phyloP scores from a whole-genome alignment of 2,113 vertebrate species.

The Pycnonotus jocosus region DNA sequence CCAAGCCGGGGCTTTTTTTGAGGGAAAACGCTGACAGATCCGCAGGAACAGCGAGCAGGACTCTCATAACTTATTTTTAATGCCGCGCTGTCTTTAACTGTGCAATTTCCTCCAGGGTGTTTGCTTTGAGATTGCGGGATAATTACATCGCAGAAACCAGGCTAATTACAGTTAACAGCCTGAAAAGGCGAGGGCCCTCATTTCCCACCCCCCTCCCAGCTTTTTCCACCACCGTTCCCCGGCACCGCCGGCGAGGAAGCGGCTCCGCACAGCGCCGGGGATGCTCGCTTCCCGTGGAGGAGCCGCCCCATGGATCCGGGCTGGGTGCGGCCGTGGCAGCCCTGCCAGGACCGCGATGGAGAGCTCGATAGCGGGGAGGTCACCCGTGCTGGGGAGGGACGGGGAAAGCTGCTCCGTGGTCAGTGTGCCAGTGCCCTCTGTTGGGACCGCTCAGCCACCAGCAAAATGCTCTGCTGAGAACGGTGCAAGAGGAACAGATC shows the following conservation, averaged over 20 bases:
- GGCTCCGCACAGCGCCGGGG: not conserved
- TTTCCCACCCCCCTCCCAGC: not conserved
- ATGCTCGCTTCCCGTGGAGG: not conserved
- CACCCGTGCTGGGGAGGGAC: not conserved
- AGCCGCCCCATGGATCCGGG: not conserved
- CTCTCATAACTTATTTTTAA: slow-evolving; percentile 80
- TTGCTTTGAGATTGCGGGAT: slow-evolving; percentile 80
- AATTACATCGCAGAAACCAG: slow-evolving; percentile 80
- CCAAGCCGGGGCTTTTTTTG: not conserved
- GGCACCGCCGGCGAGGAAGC: slow-evolving; percentile 18
- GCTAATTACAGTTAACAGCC: slow-evolving; percentile 84
- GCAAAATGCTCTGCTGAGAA: fast-evolving
- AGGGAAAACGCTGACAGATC: slow-evolving; percentile 60
- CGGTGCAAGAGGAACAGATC: too few relatives aligned
- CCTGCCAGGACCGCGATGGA: not conserved
- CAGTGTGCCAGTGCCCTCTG: not conserved
- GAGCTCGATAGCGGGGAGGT: not conserved
- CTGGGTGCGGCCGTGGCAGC: not conserved
- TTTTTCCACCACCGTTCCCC: slow-evolving; percentile 8
- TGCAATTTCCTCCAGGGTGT: slow-evolving; percentile 79
- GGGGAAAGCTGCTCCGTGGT: not conserved
- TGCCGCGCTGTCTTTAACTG: slow-evolving; percentile 74
- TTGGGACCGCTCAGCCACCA: not conserved
- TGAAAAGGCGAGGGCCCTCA: slow-evolving; percentile 67
- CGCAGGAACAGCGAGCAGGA: slow-evolving; percentile 26